A percentile compares a stretch with the other conserved stretches of the same genome.
Evolutionary conservation across 2,888 invertebrate genomes (phyloP).

Genomic region (Cephalotes varians): DNA sequence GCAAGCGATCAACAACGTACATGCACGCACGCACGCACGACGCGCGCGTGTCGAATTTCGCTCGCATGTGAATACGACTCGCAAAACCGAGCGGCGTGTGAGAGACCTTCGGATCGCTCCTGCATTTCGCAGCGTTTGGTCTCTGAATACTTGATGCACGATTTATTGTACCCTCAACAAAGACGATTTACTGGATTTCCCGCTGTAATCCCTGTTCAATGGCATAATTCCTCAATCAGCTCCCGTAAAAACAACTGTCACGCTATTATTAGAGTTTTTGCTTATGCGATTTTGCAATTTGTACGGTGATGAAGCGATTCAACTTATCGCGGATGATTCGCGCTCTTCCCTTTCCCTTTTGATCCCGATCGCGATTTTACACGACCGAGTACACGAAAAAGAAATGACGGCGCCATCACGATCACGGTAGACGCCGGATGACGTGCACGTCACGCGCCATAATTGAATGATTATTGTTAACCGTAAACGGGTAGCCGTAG

Average conservation of each 20-base stretch:
- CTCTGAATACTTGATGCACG: background rate
- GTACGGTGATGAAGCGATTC: conserved; percentile 39
- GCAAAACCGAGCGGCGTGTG: conserved; percentile 7
- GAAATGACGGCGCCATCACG: conserved; percentile 40
- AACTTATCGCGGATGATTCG: conserved; percentile 37
- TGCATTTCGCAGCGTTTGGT: conserved; percentile 7
- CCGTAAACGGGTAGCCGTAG: conserved; percentile 72
- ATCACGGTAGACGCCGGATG: conserved; percentile 44
- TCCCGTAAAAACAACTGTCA: conserved; percentile 28
- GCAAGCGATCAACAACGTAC: conserved; percentile 57
- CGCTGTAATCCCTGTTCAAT: background rate
- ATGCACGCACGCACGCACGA: conserved; percentile 56
- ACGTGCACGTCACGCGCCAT: conserved; percentile 78
- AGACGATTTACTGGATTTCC: conserved; percentile 10
- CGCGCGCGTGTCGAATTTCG: conserved; percentile 53
- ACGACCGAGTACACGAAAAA: conserved; percentile 14
- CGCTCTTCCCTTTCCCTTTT: conserved; percentile 4
- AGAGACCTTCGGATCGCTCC: conserved; percentile 12
- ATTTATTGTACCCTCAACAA: conserved; percentile 7
- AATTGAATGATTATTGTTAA: conserved; percentile 83
- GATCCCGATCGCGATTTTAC: conserved; percentile 32
- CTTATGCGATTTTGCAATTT: conserved; percentile 55
- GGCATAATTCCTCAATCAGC: background rate
- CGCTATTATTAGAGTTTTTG: conserved; percentile 32
- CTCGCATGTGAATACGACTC: conserved; percentile 24